Conservation (phyloP, 1,140 invertebrate genomes). For the Aethina tumida region DNA sequence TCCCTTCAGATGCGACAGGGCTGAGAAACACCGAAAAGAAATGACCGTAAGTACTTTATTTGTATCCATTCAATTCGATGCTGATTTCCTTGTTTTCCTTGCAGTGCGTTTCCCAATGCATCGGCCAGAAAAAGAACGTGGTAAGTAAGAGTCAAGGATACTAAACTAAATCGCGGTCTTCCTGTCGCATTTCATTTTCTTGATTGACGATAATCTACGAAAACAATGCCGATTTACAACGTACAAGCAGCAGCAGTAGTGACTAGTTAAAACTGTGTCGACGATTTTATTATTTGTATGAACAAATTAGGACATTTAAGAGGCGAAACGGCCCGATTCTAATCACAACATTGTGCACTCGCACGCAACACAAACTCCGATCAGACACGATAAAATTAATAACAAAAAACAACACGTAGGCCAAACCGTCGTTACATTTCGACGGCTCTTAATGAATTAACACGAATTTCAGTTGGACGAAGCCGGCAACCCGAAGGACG, state of each 20-base stretch:
- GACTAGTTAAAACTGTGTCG: not conserved
- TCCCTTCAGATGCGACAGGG: slow-evolving; percentile 29
- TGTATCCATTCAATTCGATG: not conserved
- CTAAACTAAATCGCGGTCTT: slow-evolving; percentile 10
- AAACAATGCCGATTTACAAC: not conserved
- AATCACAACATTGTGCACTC: too few relatives aligned
- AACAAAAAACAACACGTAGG: too few relatives aligned
- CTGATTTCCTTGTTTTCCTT: slow-evolving; percentile 14
- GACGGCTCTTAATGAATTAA: not conserved
- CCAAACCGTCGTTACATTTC: too few relatives aligned
- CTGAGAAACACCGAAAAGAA: slow-evolving; percentile 23
- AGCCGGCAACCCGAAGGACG: slow-evolving; percentile 25
- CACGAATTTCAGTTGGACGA: slow-evolving; percentile 26
- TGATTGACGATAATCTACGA: not conserved
- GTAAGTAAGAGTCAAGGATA: slow-evolving; percentile 25
- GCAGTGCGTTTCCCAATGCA: slow-evolving; percentile 27
- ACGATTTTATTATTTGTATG: not conserved
- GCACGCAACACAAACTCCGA: too few relatives aligned
- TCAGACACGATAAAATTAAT: too few relatives aligned
- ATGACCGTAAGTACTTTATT: slow-evolving; percentile 22
- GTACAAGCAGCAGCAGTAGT: not conserved
- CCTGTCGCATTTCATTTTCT: slow-evolving; percentile 5
- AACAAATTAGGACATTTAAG: not conserved
- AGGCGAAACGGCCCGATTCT: not conserved
- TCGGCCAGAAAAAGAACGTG: slow-evolving; percentile 24